phyloP scores from a whole-genome alignment of 2,113 vertebrate species.

The Himantopus leucocephalus region DNA sequence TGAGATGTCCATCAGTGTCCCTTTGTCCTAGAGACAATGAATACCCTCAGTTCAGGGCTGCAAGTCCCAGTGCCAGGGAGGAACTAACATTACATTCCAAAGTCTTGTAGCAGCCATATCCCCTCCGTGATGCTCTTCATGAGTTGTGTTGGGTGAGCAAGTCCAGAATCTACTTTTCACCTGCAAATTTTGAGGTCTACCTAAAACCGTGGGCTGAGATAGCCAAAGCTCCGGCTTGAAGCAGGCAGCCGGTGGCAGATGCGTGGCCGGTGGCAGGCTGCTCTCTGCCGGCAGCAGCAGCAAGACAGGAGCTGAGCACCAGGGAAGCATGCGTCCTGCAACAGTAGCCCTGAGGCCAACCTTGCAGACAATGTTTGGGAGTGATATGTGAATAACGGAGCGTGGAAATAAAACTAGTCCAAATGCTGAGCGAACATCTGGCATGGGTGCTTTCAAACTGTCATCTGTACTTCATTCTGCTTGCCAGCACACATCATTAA shows the following conservation, averaged over 20 bases:
- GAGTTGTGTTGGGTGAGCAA: background rate
- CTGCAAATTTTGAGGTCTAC: background rate
- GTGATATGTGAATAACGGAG: background rate
- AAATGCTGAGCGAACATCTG: slow-evolving; percentile 10
- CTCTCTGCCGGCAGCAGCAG: background rate
- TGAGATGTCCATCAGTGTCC: background rate
- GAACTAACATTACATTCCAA: background rate
- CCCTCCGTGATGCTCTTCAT: background rate
- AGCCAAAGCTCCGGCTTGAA: background rate
- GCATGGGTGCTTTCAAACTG: slow-evolving; percentile 19
- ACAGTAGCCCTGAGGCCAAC: background rate
- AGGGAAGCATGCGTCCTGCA: background rate
- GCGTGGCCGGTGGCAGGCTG: background rate
- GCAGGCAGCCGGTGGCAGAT: background rate
- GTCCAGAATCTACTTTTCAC: background rate
- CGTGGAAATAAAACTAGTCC: background rate
- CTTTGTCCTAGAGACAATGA: fast-evolving
- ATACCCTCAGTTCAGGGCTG: background rate
- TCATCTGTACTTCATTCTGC: slow-evolving; percentile 38
- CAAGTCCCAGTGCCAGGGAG: background rate
- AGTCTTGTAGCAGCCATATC: background rate
- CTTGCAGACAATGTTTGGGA: background rate
- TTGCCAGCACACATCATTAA: slow-evolving; percentile 42
- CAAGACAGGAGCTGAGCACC: background rate
- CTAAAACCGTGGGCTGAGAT: background rate